Evolutionary conservation across 2,113 vertebrate genomes (phyloP).

Genomic region (Acanthisitta chloris): DNA sequence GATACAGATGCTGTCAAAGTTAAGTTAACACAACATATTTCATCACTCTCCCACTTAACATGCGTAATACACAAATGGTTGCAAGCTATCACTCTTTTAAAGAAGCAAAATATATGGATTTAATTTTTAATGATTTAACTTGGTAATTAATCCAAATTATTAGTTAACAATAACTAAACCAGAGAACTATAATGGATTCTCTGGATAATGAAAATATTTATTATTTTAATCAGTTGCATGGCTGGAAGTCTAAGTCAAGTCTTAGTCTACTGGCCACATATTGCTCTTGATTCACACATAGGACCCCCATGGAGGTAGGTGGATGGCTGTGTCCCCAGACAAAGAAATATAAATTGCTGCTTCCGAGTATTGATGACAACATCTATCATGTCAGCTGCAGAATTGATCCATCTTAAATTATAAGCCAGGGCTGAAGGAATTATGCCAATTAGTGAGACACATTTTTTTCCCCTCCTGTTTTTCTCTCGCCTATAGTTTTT

Average conservation of each 20-base stretch:
- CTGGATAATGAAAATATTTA: conserved; percentile 60
- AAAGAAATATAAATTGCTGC: conserved; percentile 37
- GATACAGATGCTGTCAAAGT: conserved; percentile 60
- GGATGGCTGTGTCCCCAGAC: neutral
- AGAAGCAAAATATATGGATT: conserved; percentile 52
- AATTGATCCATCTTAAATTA: conserved; percentile 59
- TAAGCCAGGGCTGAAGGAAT: conserved; percentile 36
- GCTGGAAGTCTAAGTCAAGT: conserved; percentile 59
- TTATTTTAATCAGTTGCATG: conserved; percentile 67
- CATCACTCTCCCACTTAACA: conserved; percentile 52
- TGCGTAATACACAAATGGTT: conserved; percentile 23
- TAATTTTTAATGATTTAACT: conserved; percentile 51
- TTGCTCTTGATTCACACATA: neutral
- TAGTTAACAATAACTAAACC: conserved; percentile 55
- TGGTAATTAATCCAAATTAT: conserved; percentile 61
- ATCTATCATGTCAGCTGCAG: conserved; percentile 56
- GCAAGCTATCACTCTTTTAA: conserved; percentile 51
- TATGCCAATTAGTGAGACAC: conserved; percentile 47
- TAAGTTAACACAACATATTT: conserved; percentile 57
- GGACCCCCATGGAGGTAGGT: neutral
- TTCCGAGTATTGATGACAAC: conserved; percentile 51
- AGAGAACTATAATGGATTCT: conserved; percentile 43
- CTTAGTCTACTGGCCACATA: conserved; percentile 34
- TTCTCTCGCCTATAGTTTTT: conserved; percentile 1
- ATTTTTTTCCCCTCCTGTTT: neutral